phyloP scores from a whole-genome alignment of 2,113 vertebrate species.

The Perccottus glenii region DNA sequence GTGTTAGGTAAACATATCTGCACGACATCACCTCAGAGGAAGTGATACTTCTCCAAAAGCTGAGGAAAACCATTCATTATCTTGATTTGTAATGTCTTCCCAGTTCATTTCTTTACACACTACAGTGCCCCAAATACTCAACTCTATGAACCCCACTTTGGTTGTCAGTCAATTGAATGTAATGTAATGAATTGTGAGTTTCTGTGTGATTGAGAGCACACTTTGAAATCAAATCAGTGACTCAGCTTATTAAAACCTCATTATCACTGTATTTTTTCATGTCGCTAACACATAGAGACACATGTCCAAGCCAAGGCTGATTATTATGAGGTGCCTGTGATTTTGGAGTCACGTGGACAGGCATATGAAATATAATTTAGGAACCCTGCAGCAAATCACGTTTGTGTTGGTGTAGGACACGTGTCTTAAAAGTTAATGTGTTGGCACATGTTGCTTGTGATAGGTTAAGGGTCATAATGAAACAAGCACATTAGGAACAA shows the following conservation, averaged over 20 bases:
- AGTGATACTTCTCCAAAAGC: slow-evolving; percentile 10
- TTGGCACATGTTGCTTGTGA: no score
- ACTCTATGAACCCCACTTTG: no score
- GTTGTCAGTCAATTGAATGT: neutral
- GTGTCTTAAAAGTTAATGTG: neutral
- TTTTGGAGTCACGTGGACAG: neutral
- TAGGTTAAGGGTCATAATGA: no score
- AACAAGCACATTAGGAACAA: no score
- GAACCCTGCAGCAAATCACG: neutral
- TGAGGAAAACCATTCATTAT: neutral
- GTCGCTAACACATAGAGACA: neutral
- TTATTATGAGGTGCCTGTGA: neutral
- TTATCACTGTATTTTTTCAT: slow-evolving; percentile 14
- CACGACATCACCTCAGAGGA: slow-evolving; percentile 30
- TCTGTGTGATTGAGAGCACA: neutral
- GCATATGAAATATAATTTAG: slow-evolving; percentile 1
- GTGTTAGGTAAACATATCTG: slow-evolving; percentile 44
- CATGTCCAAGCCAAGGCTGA: neutral
- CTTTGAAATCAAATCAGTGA: slow-evolving; percentile 2
- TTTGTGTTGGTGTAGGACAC: neutral
- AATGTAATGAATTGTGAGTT: neutral
- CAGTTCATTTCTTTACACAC: no score
- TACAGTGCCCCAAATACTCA: no score
- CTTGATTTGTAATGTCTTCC: neutral
- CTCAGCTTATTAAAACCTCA: slow-evolving; percentile 1